Evolutionary conservation across 2,888 invertebrate genomes (phyloP).

Genomic region (Capitulum mitella): DNA sequence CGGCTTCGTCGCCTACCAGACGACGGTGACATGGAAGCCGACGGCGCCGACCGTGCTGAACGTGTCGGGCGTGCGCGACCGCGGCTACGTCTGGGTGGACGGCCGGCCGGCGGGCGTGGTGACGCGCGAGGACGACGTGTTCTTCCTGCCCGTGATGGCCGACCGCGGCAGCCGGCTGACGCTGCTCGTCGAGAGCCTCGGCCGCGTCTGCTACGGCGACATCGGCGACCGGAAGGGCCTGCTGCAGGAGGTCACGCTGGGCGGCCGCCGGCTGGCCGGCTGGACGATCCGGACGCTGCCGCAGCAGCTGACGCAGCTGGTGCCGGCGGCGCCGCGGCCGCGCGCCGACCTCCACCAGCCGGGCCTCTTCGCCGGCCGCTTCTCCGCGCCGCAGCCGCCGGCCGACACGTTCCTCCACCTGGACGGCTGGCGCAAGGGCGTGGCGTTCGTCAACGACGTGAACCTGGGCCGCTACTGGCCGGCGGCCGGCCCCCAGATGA

Average conservation of each 20-base stretch:
- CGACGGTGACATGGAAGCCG: background rate
- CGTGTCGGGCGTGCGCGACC: slow-evolving; percentile 56
- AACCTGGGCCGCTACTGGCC: slow-evolving; percentile 53
- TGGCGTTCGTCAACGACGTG: slow-evolving; percentile 46
- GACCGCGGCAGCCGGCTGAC: too few relatives aligned
- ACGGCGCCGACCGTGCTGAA: slow-evolving; percentile 47
- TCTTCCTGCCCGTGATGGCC: slow-evolving; percentile 42
- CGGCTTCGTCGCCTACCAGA: background rate
- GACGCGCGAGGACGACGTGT: slow-evolving; percentile 38
- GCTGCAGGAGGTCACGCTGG: slow-evolving; percentile 28
- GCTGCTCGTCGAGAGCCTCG: slow-evolving; percentile 37
- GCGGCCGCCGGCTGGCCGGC: too few relatives aligned
- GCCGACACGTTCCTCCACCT: slow-evolving; percentile 47
- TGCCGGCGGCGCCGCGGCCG: slow-evolving; percentile 27
- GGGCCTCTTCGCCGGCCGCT: slow-evolving; percentile 34
- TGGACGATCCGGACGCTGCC: too few relatives aligned
- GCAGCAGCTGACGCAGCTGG: too few relatives aligned
- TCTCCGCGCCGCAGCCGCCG: slow-evolving; percentile 44
- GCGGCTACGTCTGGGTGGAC: slow-evolving; percentile 62
- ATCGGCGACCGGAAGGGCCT: slow-evolving; percentile 39
- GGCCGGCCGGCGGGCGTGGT: slow-evolving; percentile 40
- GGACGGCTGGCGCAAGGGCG: slow-evolving; percentile 33
- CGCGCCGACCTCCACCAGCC: slow-evolving; percentile 30
- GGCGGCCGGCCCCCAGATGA: slow-evolving; percentile 46
- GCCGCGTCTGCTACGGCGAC: slow-evolving; percentile 41